phyloP scores from a whole-genome alignment of 2,113 vertebrate genomes.

The Oplegnathus fasciatus region DNA sequence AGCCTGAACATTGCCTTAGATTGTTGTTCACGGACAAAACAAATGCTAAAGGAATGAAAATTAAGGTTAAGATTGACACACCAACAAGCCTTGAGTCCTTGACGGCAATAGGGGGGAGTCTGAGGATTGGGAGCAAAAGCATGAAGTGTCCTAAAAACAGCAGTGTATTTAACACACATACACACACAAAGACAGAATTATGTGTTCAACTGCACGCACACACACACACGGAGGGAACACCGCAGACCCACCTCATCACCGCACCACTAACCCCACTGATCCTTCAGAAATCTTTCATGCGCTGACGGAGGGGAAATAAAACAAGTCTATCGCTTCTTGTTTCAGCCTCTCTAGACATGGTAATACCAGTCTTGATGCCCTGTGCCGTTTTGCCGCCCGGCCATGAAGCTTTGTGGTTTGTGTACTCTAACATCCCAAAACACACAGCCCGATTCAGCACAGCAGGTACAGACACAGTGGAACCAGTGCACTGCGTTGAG shows the following conservation, averaged over 20 bases:
- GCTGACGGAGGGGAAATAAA: constrained; percentile 59
- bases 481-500: constrained; percentile 49
- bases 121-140: constrained; percentile 9
- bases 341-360: constrained; percentile 46
- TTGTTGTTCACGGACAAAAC: neutral
- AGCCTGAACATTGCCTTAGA: neutral
- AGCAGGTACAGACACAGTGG: constrained; percentile 30
- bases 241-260: constrained; percentile 34
- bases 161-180: neutral
- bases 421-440: constrained; percentile 29
- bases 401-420: constrained; percentile 54
- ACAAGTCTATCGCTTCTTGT: constrained; percentile 51
- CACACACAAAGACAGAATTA: constrained; percentile 34
- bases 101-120: neutral
- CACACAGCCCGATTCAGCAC: constrained; percentile 59
- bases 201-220: constrained; percentile 8
- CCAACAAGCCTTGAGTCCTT: neutral
- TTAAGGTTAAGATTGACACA: constrained; percentile 7
- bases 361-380: constrained; percentile 39
- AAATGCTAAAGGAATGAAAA: constrained; percentile 15
- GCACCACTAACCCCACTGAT: constrained; percentile 48
- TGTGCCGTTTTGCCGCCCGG: constrained; percentile 30
- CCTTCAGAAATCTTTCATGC: constrained; percentile 39
- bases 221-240: neutral
- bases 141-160: constrained; percentile 6